Evolutionary conservation across 2,888 invertebrate species (phyloP).

Genomic region (Resseliella maxima): DNA sequence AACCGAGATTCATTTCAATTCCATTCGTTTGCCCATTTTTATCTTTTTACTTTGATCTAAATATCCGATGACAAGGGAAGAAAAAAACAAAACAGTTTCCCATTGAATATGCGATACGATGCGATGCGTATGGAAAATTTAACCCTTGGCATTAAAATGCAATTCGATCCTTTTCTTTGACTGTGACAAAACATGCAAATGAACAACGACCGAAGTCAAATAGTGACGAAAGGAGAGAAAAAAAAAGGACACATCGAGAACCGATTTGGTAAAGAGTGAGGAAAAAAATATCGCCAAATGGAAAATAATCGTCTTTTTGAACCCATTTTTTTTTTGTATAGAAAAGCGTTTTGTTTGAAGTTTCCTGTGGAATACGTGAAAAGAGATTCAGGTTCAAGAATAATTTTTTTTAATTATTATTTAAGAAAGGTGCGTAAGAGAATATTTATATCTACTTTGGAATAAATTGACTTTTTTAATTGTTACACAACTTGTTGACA

Average conservation of each 20-base stretch:
- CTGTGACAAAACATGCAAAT: slow-evolving; percentile 32
- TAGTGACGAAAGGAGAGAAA: neutral
- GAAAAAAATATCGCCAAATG: neutral
- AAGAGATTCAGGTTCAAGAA: neutral
- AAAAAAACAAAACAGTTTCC: neutral
- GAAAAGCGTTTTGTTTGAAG: slow-evolving; percentile 3
- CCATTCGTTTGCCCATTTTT: slow-evolving; percentile 30
- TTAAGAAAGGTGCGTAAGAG: neutral
- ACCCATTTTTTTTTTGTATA: neutral
- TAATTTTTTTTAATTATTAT: neutral
- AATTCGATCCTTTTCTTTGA: neutral
- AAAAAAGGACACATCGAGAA: neutral
- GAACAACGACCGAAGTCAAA: slow-evolving; percentile 3
- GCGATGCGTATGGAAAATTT: slow-evolving; percentile 26
- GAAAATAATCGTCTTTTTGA: neutral
- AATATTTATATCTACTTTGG: no score
- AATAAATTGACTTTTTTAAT: no score
- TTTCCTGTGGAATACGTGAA: neutral
- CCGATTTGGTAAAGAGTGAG: neutral
- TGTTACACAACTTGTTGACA: no score
- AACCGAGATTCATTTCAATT: slow-evolving; percentile 53
- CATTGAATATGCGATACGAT: no score
- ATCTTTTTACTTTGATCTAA: slow-evolving; percentile 42
- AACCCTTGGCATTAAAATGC: slow-evolving; percentile 53
- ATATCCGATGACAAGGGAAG: slow-evolving; percentile 3